Percentiles rank a stretch among this genome's conserved stretches.
phyloP scores from a whole-genome alignment of 2,113 vertebrate genomes.

The Aleadryas rufinucha region DNA sequence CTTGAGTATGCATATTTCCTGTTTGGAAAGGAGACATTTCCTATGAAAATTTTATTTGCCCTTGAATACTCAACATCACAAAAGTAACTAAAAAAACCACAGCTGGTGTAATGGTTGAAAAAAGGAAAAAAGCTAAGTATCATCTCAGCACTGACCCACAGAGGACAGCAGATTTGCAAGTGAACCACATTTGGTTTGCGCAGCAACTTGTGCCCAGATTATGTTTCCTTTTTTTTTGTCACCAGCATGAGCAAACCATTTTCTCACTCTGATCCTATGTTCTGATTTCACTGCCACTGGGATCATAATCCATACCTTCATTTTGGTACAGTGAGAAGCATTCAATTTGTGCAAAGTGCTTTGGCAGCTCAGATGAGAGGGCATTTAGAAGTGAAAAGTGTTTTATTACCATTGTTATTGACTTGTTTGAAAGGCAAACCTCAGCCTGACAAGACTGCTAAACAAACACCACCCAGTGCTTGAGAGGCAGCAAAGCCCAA shows the following conservation, averaged over 20 bases:
- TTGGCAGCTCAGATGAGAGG: background rate
- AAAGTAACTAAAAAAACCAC: background rate
- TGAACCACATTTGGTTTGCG: background rate
- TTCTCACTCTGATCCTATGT: background rate
- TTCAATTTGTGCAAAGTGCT: background rate
- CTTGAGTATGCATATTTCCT: background rate
- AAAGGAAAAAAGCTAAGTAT: background rate
- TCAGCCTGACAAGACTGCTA: background rate
- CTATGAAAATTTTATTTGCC: background rate
- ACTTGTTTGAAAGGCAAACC: background rate
- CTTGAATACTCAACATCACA: background rate
- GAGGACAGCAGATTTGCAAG: background rate
- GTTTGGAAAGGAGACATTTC: background rate
- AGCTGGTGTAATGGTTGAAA: background rate
- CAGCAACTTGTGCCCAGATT: background rate
- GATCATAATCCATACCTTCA: background rate
- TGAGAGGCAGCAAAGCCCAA: background rate
- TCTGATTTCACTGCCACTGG: background rate
- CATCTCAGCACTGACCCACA: background rate
- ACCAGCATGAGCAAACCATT: background rate
- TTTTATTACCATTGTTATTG: background rate
- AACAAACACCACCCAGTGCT: background rate
- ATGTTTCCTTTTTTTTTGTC: background rate
- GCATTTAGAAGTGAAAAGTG: background rate
- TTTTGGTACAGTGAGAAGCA: background rate